These are phyloP conservation scores for Fratercula arctica DNA, from an alignment of 2,797 vertebrate species.

Conservation along the genomic window DNA sequence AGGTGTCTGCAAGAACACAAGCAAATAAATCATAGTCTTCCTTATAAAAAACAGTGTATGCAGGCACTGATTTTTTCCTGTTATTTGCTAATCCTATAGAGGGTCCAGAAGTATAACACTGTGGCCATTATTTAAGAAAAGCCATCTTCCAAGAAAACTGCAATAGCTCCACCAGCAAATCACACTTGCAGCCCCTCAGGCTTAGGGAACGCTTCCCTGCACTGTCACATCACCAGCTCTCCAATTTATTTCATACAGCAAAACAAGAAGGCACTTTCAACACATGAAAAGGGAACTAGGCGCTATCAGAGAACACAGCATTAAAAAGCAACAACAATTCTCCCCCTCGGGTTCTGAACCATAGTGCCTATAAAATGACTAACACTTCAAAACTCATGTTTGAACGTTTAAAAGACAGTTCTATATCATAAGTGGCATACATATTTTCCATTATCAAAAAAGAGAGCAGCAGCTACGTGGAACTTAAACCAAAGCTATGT, in stretches of 20 bases:
- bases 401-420: neutral
- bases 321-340: neutral
- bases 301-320: neutral
- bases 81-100: neutral
- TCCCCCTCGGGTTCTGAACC: neutral
- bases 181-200: neutral
- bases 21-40: neutral
- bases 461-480: neutral
- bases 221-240: neutral
- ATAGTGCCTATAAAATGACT: neutral
- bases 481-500: neutral
- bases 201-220: neutral
- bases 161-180: neutral
- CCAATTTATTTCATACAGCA: neutral
- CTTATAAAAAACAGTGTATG: neutral
- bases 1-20: neutral
- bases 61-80: neutral
- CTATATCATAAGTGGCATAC: neutral
- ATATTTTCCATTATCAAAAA: neutral
- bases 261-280: neutral
- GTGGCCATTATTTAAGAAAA: neutral
- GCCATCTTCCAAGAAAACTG: neutral
- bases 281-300: neutral
- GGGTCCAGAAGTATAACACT: neutral
- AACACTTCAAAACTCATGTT: neutral